Conservation (phyloP, 2,797 vertebrate genomes). For the Enteromius trimaculatus region DNA sequence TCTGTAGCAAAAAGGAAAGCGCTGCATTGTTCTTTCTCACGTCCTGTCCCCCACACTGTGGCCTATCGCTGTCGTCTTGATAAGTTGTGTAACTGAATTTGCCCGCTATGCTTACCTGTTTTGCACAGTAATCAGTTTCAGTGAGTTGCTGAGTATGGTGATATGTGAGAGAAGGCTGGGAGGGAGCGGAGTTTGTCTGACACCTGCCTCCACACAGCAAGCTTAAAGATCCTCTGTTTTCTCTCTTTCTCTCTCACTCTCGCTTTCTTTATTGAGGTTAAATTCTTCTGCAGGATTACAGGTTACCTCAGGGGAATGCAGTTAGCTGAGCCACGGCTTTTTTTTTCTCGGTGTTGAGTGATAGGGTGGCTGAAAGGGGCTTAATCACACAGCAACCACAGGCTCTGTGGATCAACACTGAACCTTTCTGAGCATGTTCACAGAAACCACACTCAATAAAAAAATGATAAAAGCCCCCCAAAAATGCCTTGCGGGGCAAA, state of each 20-base stretch:
- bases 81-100: conserved; percentile 52
- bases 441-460: conserved; percentile 39
- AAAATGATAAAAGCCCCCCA: conserved; percentile 19
- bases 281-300: conserved; percentile 76
- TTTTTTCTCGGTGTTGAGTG: conserved; percentile 71
- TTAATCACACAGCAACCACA: conserved; percentile 80
- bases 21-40: conserved; percentile 1
- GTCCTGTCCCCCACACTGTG: not conserved
- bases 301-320: conserved; percentile 70
- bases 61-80: not conserved
- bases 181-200: conserved; percentile 29
- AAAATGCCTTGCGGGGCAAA: conserved; percentile 14
- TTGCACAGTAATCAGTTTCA: conserved; percentile 67
- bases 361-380: conserved; percentile 75
- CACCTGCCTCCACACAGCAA: conserved; percentile 43
- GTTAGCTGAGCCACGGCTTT: conserved; percentile 65
- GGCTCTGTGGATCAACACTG: conserved; percentile 77
- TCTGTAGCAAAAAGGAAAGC: conserved; percentile 10
- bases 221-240: conserved; percentile 41
- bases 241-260: conserved; percentile 31
- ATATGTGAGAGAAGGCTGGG: conserved; percentile 34
- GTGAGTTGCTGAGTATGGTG: conserved; percentile 56
- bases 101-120: conserved; percentile 51
- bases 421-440: conserved; percentile 68
- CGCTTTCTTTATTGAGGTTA: conserved; percentile 69